phyloP scores from a whole-genome alignment of 2,888 invertebrate species.

The Tetragonisca angustula region DNA sequence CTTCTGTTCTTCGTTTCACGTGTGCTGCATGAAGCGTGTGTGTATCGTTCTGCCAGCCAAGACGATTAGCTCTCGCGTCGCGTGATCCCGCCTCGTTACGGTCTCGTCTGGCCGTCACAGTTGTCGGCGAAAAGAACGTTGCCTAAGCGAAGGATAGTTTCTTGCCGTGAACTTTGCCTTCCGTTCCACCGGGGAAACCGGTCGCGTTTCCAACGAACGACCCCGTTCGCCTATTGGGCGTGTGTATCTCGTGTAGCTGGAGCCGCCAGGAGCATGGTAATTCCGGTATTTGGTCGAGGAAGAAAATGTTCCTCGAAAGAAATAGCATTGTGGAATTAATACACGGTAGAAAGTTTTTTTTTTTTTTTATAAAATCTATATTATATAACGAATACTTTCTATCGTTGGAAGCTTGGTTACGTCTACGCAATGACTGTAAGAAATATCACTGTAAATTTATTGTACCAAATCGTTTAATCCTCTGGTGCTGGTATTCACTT shows the following conservation, averaged over 20 bases:
- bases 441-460: no score
- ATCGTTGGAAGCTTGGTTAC: not conserved
- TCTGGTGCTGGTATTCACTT: no score
- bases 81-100: constrained; percentile 62
- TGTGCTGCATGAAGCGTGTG: constrained; percentile 12
- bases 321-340: not conserved
- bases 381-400: not conserved
- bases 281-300: not conserved
- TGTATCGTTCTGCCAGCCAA: constrained; percentile 30
- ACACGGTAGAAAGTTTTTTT: not conserved
- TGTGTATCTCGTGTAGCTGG: constrained; percentile 1
- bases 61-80: constrained; percentile 37
- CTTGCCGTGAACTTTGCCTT: constrained; percentile 63
- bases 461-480: no score
- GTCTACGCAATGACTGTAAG: not conserved
- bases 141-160: constrained; percentile 54
- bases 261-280: not conserved
- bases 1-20: constrained; percentile 9
- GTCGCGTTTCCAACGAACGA: constrained; percentile 24
- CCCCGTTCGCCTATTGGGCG: not conserved
- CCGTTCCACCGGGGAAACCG: constrained; percentile 11
- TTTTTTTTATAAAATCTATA: not conserved
- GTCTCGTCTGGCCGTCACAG: constrained; percentile 33
- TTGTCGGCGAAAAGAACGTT: constrained; percentile 48
- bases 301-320: not conserved